phyloP scores from a whole-genome alignment of 2,113 vertebrate genomes.

The Acrocephalus arundinaceus region DNA sequence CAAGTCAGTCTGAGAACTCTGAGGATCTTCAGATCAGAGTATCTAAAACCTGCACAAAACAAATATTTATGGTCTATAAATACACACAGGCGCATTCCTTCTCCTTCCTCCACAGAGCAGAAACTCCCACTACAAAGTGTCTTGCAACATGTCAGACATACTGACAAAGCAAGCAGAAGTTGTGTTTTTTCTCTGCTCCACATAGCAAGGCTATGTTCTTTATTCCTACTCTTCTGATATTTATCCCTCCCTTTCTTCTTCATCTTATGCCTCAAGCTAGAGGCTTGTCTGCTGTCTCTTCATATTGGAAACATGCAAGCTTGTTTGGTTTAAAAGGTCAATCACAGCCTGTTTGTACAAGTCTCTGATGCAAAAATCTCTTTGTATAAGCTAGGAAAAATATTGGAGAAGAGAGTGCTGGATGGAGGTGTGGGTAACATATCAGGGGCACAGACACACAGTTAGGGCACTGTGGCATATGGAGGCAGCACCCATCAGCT shows the following conservation, averaged over 20 bases:
- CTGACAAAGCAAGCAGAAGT: conserved; percentile 19
- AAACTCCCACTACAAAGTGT: conserved; percentile 23
- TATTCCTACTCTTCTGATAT: conserved; percentile 18
- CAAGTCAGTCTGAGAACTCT: neutral
- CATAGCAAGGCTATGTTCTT: conserved; percentile 33
- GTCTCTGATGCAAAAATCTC: conserved; percentile 50
- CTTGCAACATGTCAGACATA: conserved; percentile 23
- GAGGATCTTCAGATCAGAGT: neutral
- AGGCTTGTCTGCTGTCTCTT: conserved; percentile 67
- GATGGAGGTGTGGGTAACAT: neutral
- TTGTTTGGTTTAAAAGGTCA: conserved; percentile 75
- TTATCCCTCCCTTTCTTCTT: conserved; percentile 57
- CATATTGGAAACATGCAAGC: conserved; percentile 49
- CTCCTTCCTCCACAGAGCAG: conserved; percentile 4
- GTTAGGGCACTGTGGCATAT: neutral
- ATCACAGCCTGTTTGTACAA: conserved; percentile 51
- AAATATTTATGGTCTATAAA: conserved; percentile 50
- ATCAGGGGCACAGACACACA: neutral
- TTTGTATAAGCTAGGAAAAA: conserved; percentile 22
- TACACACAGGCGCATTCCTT: neutral
- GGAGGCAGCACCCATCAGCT: neutral
- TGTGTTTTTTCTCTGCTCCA: neutral
- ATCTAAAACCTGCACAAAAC: conserved; percentile 18
- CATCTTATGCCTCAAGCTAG: conserved; percentile 61
- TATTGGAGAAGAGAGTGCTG: neutral